These are phyloP conservation scores for Machimus atricapillus DNA, from an alignment of 2,888 invertebrate species.

Conservation along the genomic window DNA sequence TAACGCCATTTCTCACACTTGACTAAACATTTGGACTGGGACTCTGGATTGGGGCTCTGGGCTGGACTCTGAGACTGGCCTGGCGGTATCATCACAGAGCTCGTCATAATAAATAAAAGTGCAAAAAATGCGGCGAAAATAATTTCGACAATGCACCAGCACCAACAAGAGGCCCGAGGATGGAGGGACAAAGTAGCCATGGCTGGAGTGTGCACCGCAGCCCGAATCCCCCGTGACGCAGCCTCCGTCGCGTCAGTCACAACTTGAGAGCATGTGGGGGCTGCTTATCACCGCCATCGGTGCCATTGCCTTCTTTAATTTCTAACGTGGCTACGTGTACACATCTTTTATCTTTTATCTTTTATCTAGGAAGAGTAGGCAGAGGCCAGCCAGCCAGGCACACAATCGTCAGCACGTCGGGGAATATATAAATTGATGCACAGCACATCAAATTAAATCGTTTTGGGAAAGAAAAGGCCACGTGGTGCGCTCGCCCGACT, in stretches of 20 bases:
- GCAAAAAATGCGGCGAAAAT: not conserved
- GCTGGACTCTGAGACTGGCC: not conserved
- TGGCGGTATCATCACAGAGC: not conserved
- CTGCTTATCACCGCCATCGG: not conserved
- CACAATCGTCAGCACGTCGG: not conserved
- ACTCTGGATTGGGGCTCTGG: not conserved
- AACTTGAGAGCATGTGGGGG: conserved; percentile 5
- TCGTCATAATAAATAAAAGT: not conserved
- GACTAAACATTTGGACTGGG: not conserved
- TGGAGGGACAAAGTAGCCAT: not conserved
- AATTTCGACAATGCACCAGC: not conserved
- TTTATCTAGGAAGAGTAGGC: not conserved
- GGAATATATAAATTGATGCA: conserved; percentile 9
- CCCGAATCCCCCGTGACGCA: not conserved
- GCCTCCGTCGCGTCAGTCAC: too few relatives aligned
- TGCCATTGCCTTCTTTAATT: not conserved
- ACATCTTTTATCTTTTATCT: not conserved
- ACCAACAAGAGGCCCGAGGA: not conserved
- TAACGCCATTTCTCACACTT: not conserved
- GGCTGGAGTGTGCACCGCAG: not conserved
- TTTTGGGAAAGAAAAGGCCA: conserved; percentile 22
- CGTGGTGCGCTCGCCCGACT: conserved; percentile 1
- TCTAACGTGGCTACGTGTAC: not conserved
- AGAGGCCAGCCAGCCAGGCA: too few relatives aligned
- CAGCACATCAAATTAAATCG: not conserved